Evolutionary conservation across 2,113 vertebrate species (phyloP).

Genomic region (Embiotoca jacksoni): DNA sequence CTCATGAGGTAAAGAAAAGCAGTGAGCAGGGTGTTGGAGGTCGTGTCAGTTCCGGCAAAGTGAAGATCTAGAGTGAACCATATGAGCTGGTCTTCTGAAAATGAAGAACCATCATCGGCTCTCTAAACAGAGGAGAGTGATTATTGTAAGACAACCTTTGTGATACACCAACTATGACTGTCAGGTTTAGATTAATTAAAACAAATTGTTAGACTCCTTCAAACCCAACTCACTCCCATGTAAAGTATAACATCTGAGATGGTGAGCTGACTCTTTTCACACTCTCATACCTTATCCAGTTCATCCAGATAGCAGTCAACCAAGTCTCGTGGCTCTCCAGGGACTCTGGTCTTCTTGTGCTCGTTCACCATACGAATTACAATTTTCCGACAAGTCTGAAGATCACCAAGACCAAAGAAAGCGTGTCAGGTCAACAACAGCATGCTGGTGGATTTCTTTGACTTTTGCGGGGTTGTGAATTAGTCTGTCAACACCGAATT

Average conservation of each 20-base stretch:
- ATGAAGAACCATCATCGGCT: conserved; percentile 33
- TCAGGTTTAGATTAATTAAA: too few relatives aligned
- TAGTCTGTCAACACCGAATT: too few relatives aligned
- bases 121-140: conserved; percentile 18
- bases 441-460: too few relatives aligned
- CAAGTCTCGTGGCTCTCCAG: conserved; percentile 66
- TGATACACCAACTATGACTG: too few relatives aligned
- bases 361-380: background rate
- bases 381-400: conserved; percentile 43
- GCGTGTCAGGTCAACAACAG: too few relatives aligned
- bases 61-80: conserved; percentile 67
- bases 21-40: conserved; percentile 77
- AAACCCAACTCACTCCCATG: too few relatives aligned
- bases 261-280: background rate
- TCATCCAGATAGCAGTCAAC: conserved; percentile 69
- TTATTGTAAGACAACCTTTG: background rate
- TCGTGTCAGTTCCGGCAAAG: conserved; percentile 78
- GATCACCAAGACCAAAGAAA: too few relatives aligned
- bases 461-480: too few relatives aligned
- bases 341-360: conserved; percentile 62
- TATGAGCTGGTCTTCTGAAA: conserved; percentile 55
- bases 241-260: background rate
- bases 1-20: conserved; percentile 68
- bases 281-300: conserved; percentile 51
- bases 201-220: too few relatives aligned